Conservation (phyloP, 2,888 invertebrate species). For the Eristalinus sepulchralis region DNA sequence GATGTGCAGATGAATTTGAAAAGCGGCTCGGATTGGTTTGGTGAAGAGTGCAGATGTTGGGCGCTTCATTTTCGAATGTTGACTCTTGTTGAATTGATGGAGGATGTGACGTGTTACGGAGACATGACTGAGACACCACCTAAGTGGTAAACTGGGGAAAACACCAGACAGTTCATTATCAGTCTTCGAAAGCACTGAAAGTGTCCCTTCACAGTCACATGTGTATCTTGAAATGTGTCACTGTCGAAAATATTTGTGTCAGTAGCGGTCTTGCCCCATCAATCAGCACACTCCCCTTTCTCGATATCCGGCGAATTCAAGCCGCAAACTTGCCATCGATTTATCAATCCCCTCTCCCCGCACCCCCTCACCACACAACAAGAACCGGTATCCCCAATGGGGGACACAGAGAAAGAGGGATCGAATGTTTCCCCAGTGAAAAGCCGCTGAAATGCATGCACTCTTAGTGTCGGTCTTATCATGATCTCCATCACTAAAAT, state of each 20-base stretch:
- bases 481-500: slow-evolving; percentile 28
- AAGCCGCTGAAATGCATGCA: background rate
- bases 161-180: background rate
- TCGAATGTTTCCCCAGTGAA: background rate
- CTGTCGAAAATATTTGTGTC: background rate
- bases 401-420: background rate
- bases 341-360: background rate
- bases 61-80: no score
- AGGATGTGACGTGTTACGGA: no score
- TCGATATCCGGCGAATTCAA: slow-evolving; percentile 4
- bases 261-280: background rate
- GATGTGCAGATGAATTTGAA: no score
- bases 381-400: slow-evolving; percentile 1
- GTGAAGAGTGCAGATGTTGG: no score
- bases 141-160: background rate
- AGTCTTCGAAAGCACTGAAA: no score
- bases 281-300: background rate
- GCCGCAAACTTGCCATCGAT: background rate
- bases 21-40: no score
- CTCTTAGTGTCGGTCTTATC: slow-evolving; percentile 18
- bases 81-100: no score
- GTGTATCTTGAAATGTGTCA: background rate
- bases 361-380: background rate
- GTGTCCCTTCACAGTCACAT: no score
- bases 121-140: no score